A percentile compares a stretch with the other conserved stretches of the same genome.
Conservation (phyloP, 2,797 vertebrate genomes). For the Megaceryle alcyon region DNA sequence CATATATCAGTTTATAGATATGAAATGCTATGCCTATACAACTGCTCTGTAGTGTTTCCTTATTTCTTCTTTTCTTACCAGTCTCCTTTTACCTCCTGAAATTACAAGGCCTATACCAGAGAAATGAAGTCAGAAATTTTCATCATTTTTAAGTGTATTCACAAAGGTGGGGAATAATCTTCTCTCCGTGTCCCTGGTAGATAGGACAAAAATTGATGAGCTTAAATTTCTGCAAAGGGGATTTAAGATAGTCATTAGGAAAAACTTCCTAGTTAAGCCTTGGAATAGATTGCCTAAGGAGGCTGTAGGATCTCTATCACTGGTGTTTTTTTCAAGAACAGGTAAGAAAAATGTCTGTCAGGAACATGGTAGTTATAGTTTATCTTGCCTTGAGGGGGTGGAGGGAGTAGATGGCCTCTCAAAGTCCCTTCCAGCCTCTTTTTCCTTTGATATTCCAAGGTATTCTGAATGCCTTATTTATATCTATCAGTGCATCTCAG, state of each 20-base stretch:
- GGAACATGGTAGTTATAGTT: neutral
- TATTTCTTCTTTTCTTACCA: neutral
- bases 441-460: neutral
- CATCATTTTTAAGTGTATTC: constrained; percentile 7
- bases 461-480: neutral
- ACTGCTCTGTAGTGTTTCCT: neutral
- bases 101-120: neutral
- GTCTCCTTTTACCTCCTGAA: neutral
- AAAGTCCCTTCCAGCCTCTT: neutral
- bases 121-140: neutral
- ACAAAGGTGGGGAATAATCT: constrained; percentile 9
- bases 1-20: neutral
- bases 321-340: neutral
- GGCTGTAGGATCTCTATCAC: neutral
- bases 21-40: neutral
- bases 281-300: constrained; percentile 26
- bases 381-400: neutral
- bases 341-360: constrained; percentile 26
- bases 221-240: constrained; percentile 36
- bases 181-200: neutral
- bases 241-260: constrained; percentile 45
- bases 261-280: constrained; percentile 31
- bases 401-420: neutral
- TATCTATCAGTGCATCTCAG: neutral
- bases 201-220: constrained; percentile 37